Percentiles rank a stretch among this genome's conserved stretches.
Evolutionary conservation across 1,140 invertebrate genomes (phyloP).

Genomic region (Patella vulgata): DNA sequence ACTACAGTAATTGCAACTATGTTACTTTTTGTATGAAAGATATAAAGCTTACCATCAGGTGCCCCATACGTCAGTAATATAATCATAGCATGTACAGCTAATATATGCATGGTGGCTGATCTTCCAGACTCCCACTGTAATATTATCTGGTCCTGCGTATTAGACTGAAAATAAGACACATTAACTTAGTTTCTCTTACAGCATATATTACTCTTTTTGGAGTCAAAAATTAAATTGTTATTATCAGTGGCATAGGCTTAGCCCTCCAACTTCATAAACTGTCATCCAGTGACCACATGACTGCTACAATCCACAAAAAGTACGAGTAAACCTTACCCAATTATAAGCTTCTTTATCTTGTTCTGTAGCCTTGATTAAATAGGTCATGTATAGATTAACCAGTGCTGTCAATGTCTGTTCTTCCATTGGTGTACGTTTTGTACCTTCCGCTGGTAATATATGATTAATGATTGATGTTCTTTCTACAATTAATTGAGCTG

Average conservation of each 20-base stretch:
- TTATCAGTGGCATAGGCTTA: too few relatives aligned
- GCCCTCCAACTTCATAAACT: too few relatives aligned
- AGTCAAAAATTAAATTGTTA: too few relatives aligned
- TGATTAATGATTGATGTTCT: constrained; percentile 87
- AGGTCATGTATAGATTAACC: constrained; percentile 80
- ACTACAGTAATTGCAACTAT: too few relatives aligned
- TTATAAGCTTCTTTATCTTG: constrained; percentile 72
- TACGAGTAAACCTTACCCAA: constrained; percentile 56
- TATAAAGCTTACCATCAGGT: constrained; percentile 49
- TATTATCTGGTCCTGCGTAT: constrained; percentile 77
- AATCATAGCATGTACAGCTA: constrained; percentile 94
- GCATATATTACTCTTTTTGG: too few relatives aligned
- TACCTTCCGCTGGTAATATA: constrained; percentile 74
- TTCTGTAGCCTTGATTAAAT: constrained; percentile 76
- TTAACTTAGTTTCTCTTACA: too few relatives aligned
- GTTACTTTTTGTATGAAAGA: too few relatives aligned
- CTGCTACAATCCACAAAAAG: too few relatives aligned
- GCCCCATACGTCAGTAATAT: constrained; percentile 82
- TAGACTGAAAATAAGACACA: constrained; percentile 72
- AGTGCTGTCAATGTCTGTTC: constrained; percentile 75
- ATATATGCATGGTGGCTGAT: constrained; percentile 84
- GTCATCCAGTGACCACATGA: too few relatives aligned
- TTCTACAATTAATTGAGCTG: constrained; percentile 92
- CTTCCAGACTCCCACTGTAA: constrained; percentile 88
- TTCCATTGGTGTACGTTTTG: constrained; percentile 13